phyloP scores from a whole-genome alignment of 2,797 vertebrate genomes.

The Enteromius paludinosus region DNA sequence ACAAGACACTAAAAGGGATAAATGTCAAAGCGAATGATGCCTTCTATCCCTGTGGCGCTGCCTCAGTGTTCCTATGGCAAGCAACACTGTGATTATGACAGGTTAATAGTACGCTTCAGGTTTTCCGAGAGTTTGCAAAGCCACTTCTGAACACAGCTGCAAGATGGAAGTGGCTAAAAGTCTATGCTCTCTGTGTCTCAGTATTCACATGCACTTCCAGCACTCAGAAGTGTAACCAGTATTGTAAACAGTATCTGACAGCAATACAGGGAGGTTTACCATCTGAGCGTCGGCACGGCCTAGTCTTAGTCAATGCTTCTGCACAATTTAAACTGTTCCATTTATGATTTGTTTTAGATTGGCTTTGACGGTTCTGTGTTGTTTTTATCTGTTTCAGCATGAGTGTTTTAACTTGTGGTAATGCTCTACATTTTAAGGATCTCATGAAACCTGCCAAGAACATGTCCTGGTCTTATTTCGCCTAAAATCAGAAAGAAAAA shows the following conservation, averaged over 20 bases:
- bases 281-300: constrained; percentile 35
- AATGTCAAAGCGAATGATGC: constrained; percentile 4
- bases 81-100: constrained; percentile 43
- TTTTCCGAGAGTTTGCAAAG: not conserved
- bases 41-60: constrained; percentile 16
- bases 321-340: constrained; percentile 30
- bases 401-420: constrained; percentile 16
- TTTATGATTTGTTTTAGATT: constrained; percentile 29
- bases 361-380: constrained; percentile 11
- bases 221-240: constrained; percentile 54
- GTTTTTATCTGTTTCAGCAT: constrained; percentile 34
- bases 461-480: not conserved
- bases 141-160: constrained; percentile 22
- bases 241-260: constrained; percentile 59
- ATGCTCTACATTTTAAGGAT: not conserved
- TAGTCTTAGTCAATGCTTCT: constrained; percentile 28
- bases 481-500: not conserved
- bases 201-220: constrained; percentile 60
- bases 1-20: constrained; percentile 24
- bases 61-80: constrained; percentile 25
- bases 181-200: constrained; percentile 48
- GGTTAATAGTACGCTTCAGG: constrained; percentile 30
- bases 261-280: constrained; percentile 52
- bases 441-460: constrained; percentile 18
- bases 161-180: constrained; percentile 13